These are phyloP conservation scores for Rhyacophila evoluta DNA, from an alignment of 2,888 invertebrate genomes.

Conservation along the genomic window DNA sequence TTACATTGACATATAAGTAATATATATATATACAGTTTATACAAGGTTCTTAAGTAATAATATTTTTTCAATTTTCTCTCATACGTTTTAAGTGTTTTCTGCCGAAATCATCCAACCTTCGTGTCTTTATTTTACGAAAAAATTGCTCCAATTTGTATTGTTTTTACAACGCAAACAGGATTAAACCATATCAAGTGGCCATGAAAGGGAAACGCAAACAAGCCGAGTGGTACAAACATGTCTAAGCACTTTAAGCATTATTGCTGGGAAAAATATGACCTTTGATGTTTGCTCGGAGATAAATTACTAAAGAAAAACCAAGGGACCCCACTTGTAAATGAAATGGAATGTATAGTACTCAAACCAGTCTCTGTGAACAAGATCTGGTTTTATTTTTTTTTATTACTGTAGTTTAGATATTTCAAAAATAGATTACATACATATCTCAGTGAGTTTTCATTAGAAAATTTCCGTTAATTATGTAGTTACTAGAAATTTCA, in stretches of 20 bases:
- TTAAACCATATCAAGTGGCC: neutral
- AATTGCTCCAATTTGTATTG: neutral
- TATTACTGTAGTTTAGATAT: no score
- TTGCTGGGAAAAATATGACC: slow-evolving; percentile 9
- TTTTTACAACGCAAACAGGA: neutral
- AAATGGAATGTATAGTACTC: neutral
- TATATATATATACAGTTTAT: no score
- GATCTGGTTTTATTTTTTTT: no score
- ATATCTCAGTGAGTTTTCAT: no score
- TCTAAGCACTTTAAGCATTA: slow-evolving; percentile 10
- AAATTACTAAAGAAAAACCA: slow-evolving; percentile 4
- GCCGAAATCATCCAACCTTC: no score
- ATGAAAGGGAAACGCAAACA: neutral
- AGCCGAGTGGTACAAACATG: neutral
- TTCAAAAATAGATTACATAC: no score
- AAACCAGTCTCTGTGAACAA: neutral
- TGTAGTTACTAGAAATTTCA: no score
- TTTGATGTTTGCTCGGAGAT: slow-evolving; percentile 9
- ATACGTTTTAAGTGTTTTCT: neutral
- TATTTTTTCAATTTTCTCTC: no score
- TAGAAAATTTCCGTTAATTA: no score
- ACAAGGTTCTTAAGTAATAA: no score
- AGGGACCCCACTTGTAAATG: neutral
- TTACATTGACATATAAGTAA: no score
- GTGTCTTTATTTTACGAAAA: neutral